Base-by-base conservation (phyloP, 1,140 invertebrate genomes). In the Trichonephila clavata region DNA sequence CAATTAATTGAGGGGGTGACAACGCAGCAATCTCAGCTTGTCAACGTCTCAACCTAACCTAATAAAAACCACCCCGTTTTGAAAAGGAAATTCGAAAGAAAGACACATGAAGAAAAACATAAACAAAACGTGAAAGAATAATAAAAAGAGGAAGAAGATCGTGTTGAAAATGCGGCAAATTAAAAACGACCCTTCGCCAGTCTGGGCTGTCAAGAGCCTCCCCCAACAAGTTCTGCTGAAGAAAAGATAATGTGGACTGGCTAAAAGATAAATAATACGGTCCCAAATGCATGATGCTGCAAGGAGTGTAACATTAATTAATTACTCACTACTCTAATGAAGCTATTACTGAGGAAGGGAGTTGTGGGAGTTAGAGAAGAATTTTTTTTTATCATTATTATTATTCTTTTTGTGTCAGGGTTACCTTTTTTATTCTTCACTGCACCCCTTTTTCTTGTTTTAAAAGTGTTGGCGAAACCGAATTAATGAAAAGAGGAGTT, bases 301-400 rank as follows among this genome's bases (percentile, higher is more conserved):
- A 18, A 43, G 57, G 50, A 39, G 27, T 57, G 71, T 50, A 63
- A n/a, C 81, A 65, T 80, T 92, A 92, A 92, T 92, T 92, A 92
- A 92, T 92, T 92, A 92, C 81, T 84, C 59, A 92, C 20, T n/a
- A 6, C 60, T 39, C 65, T 92, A 92, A 92, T 92, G 90, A 92
- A 92, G 90, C 90, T 65, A 84, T 92, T 92, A 92, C 60, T 60
- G 71, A 16, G 27, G 59, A 14, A 87, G 32, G 16, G 86, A 21
- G 86, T 39, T 18, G 21, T 24, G 87, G 65, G 65, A 71, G 43
- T 50, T 43, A 71, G 65, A 57, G 50, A 43, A 63, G 63, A 63
- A 10, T 87, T 0, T 32, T 84, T 84, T 84, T 57, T 77, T n/a
- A n/a, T n/a, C 21, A 57, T 86, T 60, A 14, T 57, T 86, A n/a